Percentiles rank a stretch among this genome's conserved stretches.
Evolutionary conservation across 2,113 vertebrate genomes (phyloP).

Genomic region (Colinus virginianus): DNA sequence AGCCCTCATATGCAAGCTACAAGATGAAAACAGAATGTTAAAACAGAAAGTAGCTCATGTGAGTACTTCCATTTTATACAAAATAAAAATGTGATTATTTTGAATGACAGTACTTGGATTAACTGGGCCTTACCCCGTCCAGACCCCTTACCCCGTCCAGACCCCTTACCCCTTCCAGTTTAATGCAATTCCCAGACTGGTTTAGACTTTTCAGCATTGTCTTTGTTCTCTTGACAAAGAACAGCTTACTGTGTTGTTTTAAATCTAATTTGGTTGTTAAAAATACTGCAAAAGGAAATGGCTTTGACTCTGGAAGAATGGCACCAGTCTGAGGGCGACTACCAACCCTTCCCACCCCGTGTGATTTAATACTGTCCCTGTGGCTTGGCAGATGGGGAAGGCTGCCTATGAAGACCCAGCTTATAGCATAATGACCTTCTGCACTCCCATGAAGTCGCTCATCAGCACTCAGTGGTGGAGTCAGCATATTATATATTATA

Average conservation of each 20-base stretch:
- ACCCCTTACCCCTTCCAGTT: neutral
- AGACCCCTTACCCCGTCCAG: too few species aligned
- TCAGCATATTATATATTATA: neutral
- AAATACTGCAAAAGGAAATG: neutral
- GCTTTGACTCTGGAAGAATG: neutral
- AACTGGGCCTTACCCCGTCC: neutral
- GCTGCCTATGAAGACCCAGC: neutral
- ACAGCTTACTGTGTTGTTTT: neutral
- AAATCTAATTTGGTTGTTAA: neutral
- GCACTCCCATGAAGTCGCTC: neutral
- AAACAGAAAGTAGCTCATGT: slow-evolving; percentile 89
- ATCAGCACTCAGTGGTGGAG: rapidly evolving
- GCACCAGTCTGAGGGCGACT: neutral
- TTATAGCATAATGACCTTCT: neutral
- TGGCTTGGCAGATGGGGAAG: neutral
- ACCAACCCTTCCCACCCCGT: neutral
- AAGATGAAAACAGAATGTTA: slow-evolving; percentile 88
- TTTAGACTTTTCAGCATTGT: neutral
- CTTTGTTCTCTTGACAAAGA: neutral
- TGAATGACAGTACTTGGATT: neutral
- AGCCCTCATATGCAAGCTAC: slow-evolving; percentile 76
- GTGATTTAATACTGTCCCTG: neutral
- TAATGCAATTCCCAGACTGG: neutral
- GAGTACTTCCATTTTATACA: slow-evolving; percentile 71
- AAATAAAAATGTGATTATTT: neutral